These are phyloP conservation scores for Cossypha polioptera DNA, from an alignment of 2,797 vertebrate species.

Conservation along the genomic window DNA sequence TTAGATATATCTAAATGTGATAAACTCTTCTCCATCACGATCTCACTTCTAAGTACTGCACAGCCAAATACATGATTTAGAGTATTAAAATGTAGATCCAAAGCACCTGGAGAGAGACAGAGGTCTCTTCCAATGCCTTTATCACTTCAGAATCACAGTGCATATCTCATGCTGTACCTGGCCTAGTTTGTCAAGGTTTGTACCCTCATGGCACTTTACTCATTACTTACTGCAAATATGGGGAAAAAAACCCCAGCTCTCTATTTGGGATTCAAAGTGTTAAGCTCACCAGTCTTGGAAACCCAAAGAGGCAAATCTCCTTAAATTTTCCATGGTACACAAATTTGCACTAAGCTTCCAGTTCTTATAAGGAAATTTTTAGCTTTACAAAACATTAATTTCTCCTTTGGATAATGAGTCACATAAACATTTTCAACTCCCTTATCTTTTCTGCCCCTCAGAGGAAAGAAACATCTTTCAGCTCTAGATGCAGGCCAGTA, in stretches of 20 bases:
- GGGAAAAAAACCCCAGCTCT: background rate
- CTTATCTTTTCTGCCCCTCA: slow-evolving; percentile 20
- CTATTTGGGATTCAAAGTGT: background rate
- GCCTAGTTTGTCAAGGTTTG: background rate
- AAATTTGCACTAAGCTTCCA: background rate
- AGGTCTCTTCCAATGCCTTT: background rate
- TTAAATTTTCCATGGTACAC: background rate
- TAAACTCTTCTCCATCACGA: background rate
- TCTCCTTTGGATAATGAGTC: slow-evolving; percentile 25
- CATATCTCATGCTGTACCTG: background rate
- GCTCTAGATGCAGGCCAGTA: background rate
- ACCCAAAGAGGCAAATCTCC: background rate
- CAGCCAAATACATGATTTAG: background rate
- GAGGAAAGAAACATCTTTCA: slow-evolving; percentile 40
- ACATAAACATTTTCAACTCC: slow-evolving; percentile 20
- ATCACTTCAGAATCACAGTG: background rate
- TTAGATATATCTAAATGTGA: background rate
- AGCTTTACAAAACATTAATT: background rate
- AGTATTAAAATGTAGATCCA: background rate
- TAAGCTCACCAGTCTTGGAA: background rate
- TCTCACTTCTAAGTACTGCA: background rate
- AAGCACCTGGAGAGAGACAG: background rate
- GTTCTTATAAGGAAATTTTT: background rate
- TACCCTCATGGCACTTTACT: background rate
- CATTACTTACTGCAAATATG: background rate